Conservation (phyloP, 2,113 vertebrate genomes). For the Gallinago paraguaiae region DNA sequence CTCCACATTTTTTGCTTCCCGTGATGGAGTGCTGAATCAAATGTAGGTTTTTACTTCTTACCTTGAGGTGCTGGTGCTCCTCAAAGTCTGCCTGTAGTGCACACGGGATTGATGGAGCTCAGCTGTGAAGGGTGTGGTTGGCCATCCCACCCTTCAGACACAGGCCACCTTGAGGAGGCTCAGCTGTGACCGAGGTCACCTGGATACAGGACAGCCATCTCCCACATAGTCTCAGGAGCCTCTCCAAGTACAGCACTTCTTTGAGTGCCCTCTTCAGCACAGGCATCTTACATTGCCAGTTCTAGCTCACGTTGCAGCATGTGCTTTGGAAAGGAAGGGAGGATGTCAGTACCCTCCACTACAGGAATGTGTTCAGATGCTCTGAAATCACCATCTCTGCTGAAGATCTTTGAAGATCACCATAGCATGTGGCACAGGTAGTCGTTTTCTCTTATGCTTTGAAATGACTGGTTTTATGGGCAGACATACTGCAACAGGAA, state of each 20-base stretch:
- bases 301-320: accelerated
- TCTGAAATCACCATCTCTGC: background rate
- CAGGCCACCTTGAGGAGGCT: background rate
- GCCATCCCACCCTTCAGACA: background rate
- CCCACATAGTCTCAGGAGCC: accelerated
- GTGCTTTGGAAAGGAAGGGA: accelerated
- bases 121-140: background rate
- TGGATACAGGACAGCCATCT: background rate
- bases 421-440: background rate
- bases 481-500: background rate
- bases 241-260: background rate
- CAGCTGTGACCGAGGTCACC: background rate
- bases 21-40: background rate
- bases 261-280: background rate
- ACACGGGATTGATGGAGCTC: background rate
- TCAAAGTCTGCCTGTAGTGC: background rate
- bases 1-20: background rate
- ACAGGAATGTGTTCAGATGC: background rate
- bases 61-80: background rate
- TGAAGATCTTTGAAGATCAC: background rate
- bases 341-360: background rate
- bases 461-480: background rate
- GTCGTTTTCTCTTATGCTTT: background rate
- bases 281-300: accelerated
- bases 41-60: background rate